These are phyloP conservation scores for Cosmorhoe ocellata DNA, from an alignment of 2,888 invertebrate genomes.

Conservation along the genomic window DNA sequence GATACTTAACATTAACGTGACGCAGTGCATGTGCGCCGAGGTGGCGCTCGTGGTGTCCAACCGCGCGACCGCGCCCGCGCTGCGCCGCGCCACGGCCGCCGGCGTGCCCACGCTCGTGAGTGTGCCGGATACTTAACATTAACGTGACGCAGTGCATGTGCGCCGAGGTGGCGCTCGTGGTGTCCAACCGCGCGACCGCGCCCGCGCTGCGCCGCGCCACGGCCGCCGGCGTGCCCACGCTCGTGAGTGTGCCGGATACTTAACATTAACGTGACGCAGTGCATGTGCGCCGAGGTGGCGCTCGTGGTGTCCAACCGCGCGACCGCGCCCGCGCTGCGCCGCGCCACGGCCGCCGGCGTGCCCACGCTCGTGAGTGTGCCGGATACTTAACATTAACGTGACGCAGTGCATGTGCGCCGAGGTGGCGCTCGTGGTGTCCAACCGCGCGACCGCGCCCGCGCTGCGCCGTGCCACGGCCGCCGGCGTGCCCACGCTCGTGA, in stretches of 20 bases:
- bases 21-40: conserved; percentile 87
- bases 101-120: conserved; percentile 84
- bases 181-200: conserved; percentile 92
- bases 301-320: conserved; percentile 94
- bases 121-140: conserved; percentile 88
- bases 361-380: conserved; percentile 68
- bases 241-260: conserved; percentile 82
- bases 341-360: conserved; percentile 90
- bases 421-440: conserved; percentile 94
- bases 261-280: conserved; percentile 88
- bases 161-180: conserved; percentile 92
- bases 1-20: conserved; percentile 89
- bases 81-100: conserved; percentile 89
- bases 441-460: conserved; percentile 90
- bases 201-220: conserved; percentile 91
- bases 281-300: conserved; percentile 89
- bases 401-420: conserved; percentile 87
- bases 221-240: conserved; percentile 86
- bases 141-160: conserved; percentile 85
- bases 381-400: conserved; percentile 92
- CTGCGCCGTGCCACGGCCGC: conserved; percentile 89
- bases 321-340: conserved; percentile 89
- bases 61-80: conserved; percentile 89
- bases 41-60: conserved; percentile 95
- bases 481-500: conserved; percentile 84